Percentiles rank a stretch among this genome's conserved stretches.
Conservation (phyloP, 2,888 invertebrate species). For the Tetragnatha montana region DNA sequence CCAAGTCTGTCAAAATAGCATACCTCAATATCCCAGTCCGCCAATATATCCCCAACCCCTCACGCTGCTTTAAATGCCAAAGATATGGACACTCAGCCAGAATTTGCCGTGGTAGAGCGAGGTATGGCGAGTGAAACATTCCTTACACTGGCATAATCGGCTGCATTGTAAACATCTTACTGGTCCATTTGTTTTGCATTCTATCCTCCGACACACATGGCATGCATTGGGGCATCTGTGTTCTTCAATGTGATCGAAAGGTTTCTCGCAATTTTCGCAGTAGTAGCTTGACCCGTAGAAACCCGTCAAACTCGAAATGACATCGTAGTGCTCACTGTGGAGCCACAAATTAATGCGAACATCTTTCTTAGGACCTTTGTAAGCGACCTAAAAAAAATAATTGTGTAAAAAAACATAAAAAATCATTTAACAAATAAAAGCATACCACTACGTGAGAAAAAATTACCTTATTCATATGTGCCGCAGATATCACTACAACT, state of each 20-base stretch:
- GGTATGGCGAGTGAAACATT: constrained; percentile 22
- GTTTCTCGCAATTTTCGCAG: constrained; percentile 14
- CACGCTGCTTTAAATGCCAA: too few species aligned
- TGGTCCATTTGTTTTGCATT: neutral
- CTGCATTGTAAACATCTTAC: constrained; percentile 21
- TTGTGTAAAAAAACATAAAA: neutral
- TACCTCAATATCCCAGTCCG: too few species aligned
- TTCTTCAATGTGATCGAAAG: neutral
- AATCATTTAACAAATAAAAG: neutral
- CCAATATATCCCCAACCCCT: too few species aligned
- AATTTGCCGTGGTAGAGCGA: too few species aligned
- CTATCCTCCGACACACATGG: neutral
- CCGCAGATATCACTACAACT: constrained; percentile 9
- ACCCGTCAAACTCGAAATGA: constrained; percentile 1
- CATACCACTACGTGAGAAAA: neutral
- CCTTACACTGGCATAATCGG: constrained; percentile 9
- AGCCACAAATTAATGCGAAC: constrained; percentile 5
- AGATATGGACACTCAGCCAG: too few species aligned
- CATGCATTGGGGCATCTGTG: constrained; percentile 1
- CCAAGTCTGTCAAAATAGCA: too few species aligned
- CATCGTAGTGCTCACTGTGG: constrained; percentile 11
- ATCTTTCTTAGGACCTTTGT: neutral
- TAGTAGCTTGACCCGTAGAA: constrained; percentile 8
- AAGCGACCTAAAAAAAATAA: neutral
- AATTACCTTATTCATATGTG: constrained; percentile 10